Conservation (phyloP, 2,888 invertebrate genomes). For the Tetragnatha montana region DNA sequence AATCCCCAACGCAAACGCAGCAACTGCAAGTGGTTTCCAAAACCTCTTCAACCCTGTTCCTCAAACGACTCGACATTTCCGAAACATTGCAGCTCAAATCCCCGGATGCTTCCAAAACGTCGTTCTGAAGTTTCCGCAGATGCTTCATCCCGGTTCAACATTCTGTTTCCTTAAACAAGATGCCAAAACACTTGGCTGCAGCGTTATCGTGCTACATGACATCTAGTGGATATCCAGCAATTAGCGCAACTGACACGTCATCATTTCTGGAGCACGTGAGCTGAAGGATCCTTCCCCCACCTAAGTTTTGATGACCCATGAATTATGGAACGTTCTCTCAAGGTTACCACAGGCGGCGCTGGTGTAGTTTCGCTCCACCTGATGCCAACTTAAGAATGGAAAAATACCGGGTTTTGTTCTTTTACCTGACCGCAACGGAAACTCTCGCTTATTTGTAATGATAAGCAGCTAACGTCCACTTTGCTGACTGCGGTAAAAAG, state of each 20-base stretch:
- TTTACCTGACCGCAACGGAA: constrained; percentile 46
- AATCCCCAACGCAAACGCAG: too few relatives aligned
- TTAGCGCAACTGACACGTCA: constrained; percentile 41
- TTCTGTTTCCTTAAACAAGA: neutral
- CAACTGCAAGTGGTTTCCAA: neutral
- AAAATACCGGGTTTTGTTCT: constrained; percentile 49
- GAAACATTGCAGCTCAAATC: neutral
- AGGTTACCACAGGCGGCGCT: constrained; percentile 10
- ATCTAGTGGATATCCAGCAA: constrained; percentile 25
- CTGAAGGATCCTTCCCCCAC: neutral
- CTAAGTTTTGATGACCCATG: constrained; percentile 50
- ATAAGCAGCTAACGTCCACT: constrained; percentile 41
- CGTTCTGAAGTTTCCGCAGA: neutral
- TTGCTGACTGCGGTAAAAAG: constrained; percentile 25
- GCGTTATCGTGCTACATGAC: constrained; percentile 4
- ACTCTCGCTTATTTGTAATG: constrained; percentile 56
- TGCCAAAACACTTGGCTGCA: neutral
- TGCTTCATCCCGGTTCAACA: neutral
- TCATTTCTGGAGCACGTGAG: constrained; percentile 30
- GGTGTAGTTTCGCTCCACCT: constrained; percentile 4
- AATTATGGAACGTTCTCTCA: constrained; percentile 43
- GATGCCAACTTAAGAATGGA: constrained; percentile 44
- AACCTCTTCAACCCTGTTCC: neutral
- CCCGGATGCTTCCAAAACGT: neutral
- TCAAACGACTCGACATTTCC: neutral